Evolutionary conservation across 2,888 invertebrate genomes (phyloP).

Genomic region (Leucophenga montana): DNA sequence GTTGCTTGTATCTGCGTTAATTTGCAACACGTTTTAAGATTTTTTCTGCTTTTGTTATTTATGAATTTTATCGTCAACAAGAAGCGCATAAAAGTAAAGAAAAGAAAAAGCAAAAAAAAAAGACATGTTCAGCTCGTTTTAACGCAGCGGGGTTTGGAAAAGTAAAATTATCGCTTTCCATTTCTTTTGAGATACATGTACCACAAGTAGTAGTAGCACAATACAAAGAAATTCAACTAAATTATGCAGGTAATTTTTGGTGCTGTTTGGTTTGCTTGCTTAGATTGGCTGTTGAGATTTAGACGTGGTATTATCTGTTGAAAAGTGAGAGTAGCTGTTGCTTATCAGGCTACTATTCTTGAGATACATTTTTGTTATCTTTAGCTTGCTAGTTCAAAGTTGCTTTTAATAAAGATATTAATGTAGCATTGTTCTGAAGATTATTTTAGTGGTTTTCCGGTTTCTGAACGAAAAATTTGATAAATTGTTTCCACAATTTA

Average conservation of each 20-base stretch:
- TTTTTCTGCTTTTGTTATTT: neutral
- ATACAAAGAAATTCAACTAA: neutral
- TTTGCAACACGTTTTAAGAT: constrained; percentile 8
- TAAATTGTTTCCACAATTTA: no score
- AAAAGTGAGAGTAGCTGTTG: neutral
- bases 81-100: no score
- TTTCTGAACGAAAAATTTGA: no score
- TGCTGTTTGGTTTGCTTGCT: neutral
- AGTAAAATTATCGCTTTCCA: neutral
- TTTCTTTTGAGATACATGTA: neutral
- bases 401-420: no score
- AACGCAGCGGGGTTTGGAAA: neutral
- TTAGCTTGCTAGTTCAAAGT: no score
- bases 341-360: no score
- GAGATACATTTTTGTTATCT: no score
- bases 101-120: no score
- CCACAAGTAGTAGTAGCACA: neutral
- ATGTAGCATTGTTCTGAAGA: no score
- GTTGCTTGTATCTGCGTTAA: neutral
- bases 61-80: neutral
- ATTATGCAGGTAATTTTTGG: constrained; percentile 8
- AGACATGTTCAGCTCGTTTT: no score
- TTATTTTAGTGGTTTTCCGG: no score
- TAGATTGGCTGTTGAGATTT: no score
- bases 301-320: neutral